Base-by-base conservation (phyloP, 2,888 invertebrate species). In the Lepas anatifera region DNA sequence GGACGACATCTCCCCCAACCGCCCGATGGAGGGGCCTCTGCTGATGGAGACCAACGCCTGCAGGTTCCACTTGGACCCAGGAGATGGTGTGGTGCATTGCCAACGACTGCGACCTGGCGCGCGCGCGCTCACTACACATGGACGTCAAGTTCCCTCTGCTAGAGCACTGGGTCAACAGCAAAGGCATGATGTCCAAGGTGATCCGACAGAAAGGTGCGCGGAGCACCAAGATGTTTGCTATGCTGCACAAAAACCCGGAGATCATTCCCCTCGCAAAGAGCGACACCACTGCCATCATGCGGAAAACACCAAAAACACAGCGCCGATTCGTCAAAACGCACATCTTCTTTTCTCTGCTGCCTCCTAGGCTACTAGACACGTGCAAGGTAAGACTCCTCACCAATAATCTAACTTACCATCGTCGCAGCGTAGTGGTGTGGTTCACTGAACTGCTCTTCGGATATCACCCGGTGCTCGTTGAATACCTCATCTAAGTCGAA, bases 41-140 rank as follows among this genome's bases (percentile, higher is more conserved):
- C n/a, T n/a, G n/a, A n/a, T n/a, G n/a, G n/a, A 7, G 25, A 25
- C 13, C 3, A 4, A 50, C 27, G 50, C 32, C 58, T 6, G 13
- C 69, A 73, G 73, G 73, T 7, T 72, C 73, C 6, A 73, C 73
- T 7, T 73, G 73, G 73, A 70, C 68, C n/a, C 73, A 73, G 70
- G 73, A 73, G 70, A 6, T 73, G 70, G 70, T 72, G 13, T 73
- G 73, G 73, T 72, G 73, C 58, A 22, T 73, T 43, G 35, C 71
- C 10, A 63, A 63, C 48, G 69, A 68, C 27, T 48, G 69, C 43
- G 67, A 71, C 11, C 67, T 63, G 27, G 63, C 69, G 22, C 46
- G 52, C 8, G 64, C 70, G 13, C 63, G 27, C 32, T 58, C 58
- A 22, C 58, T 58, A 3, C 58, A 58, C 58, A 58, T 58, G 58